Percentiles rank a stretch among this genome's conserved stretches.
Evolutionary conservation across 2,113 vertebrate species (phyloP).

Genomic region (Myocastor coypus): DNA sequence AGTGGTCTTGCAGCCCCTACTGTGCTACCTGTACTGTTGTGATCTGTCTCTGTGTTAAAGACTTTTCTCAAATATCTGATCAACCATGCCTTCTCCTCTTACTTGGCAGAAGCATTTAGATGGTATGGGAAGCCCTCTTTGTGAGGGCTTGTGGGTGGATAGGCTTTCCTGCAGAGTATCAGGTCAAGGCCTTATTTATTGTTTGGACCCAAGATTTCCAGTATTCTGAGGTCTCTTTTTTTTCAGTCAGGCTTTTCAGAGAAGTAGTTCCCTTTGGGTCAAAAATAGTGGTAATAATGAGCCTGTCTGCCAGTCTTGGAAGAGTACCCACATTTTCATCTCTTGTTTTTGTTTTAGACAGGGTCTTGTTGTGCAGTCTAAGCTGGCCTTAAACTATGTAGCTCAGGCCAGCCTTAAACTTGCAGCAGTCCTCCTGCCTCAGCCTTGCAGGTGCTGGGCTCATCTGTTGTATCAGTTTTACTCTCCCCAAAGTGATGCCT

Average conservation of each 20-base stretch:
- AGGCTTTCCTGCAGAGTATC: neutral
- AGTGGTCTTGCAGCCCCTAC: neutral
- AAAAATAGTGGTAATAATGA: neutral
- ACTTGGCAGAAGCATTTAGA: neutral
- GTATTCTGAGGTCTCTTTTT: neutral
- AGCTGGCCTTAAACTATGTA: neutral
- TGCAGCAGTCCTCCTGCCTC: neutral
- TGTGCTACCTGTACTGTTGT: neutral
- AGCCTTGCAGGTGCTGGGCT: neutral
- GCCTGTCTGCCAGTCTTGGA: neutral
- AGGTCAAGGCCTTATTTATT: neutral
- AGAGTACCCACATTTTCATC: neutral
- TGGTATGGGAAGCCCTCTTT: neutral
- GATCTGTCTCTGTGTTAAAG: slow-evolving; percentile 9
- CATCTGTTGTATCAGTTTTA: neutral
- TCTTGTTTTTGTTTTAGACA: neutral
- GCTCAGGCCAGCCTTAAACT: neutral
- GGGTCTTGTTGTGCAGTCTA: neutral
- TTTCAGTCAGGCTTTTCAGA: neutral
- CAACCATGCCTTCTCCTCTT: neutral
- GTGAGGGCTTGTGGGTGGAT: neutral
- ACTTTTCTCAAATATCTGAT: neutral
- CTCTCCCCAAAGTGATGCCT: neutral
- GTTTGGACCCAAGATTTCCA: neutral
- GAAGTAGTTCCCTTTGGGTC: neutral